These are phyloP conservation scores for Phalloptychus januarius DNA, from an alignment of 2,797 vertebrate genomes.

Conservation along the genomic window DNA sequence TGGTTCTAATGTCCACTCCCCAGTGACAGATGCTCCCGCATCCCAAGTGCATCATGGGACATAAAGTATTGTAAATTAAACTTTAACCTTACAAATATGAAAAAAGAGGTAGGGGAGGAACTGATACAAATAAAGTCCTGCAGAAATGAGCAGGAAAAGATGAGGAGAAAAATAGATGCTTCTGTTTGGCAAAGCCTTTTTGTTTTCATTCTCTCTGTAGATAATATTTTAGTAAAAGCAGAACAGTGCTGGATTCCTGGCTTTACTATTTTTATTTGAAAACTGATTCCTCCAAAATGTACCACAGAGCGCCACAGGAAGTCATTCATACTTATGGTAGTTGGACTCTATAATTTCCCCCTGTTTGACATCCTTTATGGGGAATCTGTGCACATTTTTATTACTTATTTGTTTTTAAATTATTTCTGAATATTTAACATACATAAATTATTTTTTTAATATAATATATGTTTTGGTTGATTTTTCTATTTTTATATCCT, in stretches of 20 bases:
- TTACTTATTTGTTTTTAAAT: too few relatives aligned
- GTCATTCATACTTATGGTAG: too few relatives aligned
- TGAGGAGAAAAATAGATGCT: conserved; percentile 3
- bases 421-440: too few relatives aligned
- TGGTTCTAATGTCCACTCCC: conserved; percentile 53
- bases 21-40: conserved; percentile 59
- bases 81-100: conserved; percentile 47
- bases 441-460: too few relatives aligned
- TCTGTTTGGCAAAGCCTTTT: background rate
- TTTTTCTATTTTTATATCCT: too few relatives aligned
- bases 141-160: conserved; percentile 12
- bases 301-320: too few relatives aligned
- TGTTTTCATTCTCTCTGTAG: background rate
- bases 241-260: background rate
- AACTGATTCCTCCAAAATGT: too few relatives aligned
- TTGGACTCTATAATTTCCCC: too few relatives aligned
- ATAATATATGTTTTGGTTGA: too few relatives aligned
- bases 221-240: background rate
- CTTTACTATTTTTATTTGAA: background rate
- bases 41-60: conserved; percentile 58
- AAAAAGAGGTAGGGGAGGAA: conserved; percentile 21
- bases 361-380: too few relatives aligned
- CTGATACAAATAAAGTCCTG: conserved; percentile 34
- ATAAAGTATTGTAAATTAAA: conserved; percentile 60
- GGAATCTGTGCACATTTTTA: too few relatives aligned